Evolutionary conservation across 2,888 invertebrate species (phyloP), one percentile per base, ranked within the genome.

Genomic region (Euzophera pinguis): DNA sequence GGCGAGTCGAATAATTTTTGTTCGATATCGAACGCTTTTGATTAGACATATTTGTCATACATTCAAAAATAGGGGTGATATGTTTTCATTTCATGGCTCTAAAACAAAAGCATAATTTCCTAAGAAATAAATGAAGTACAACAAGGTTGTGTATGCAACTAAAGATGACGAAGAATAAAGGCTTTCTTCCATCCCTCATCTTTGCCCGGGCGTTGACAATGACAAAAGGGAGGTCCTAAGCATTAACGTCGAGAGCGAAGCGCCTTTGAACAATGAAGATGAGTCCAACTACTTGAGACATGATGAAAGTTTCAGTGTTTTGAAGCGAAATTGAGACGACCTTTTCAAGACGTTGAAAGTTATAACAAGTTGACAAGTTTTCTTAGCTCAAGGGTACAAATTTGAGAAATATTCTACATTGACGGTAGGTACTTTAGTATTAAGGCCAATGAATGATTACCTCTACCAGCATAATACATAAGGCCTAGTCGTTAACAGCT

Each of bases 141-240:
- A 62, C 63, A 65, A 57, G 60, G 63, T 64, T 67, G 67, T 69
- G 67, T 67, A 67, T 60, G 65, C 50, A 50, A 35, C 45, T 48
- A 35, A 54, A 61, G 61, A 64, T 67, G 67, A 55, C 61, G 57
- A 57, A 61, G 65, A 71, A 75, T 69, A 73, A 72, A 72, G 65
- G 63, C 65, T 64, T 72, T 63, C 66, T 77, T 63, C 63, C 56
- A 59, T 53, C 53, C 22, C 43, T 43, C 43, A 43, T 35, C 22
- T 43, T 52, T 60, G 58, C 60, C 67, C 64, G 66, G 68, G 60
- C 61, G 67, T 64, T 63, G 63, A 63, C 65, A 61, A 65, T 64
- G 62, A 83, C 82, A 84, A 82, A 78, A 75, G 73, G 63, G 69
- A 66, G 66, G 63, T 71, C 67, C 72, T 72, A 71, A 69, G 71